Percentiles rank a stretch among this genome's conserved stretches.
phyloP scores from a whole-genome alignment of 2,797 vertebrate genomes.

The Zalophus californianus region DNA sequence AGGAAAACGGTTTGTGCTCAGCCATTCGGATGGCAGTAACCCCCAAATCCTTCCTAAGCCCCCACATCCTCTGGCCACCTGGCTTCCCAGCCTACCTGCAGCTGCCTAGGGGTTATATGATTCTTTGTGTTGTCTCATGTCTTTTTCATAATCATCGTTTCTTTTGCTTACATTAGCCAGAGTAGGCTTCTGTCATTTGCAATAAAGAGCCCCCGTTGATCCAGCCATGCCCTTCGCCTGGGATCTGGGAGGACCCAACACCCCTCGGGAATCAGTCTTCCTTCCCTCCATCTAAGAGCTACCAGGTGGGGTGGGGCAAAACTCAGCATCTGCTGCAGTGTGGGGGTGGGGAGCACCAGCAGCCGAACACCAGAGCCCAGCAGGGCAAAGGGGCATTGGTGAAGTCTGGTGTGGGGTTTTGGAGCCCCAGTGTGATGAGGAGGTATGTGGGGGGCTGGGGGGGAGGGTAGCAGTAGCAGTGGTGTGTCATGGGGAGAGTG shows the following conservation, averaged over 20 bases:
- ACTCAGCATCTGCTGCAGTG: background rate
- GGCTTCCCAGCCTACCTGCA: background rate
- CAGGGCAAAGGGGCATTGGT: background rate
- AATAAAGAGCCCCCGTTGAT: background rate
- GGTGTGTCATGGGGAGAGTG: background rate
- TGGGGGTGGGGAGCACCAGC: background rate
- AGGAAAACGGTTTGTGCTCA: background rate
- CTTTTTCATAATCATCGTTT: background rate
- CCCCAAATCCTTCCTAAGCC: background rate
- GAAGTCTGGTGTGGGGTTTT: background rate
- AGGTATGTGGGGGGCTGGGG: background rate
- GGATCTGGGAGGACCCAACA: background rate
- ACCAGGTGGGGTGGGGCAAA: background rate
- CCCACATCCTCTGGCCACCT: background rate
- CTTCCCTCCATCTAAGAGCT: background rate
- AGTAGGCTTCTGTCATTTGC: background rate
- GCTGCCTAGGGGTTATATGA: background rate
- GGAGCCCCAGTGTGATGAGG: background rate
- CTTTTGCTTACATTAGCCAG: background rate
- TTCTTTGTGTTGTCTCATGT: background rate
- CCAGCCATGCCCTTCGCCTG: background rate
- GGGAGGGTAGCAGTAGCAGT: background rate
- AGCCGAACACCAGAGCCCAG: background rate
- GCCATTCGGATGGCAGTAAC: background rate
- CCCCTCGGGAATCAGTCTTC: background rate